These are phyloP conservation scores for Syngnathoides biaculeatus DNA, from an alignment of 2,113 vertebrate species.

Conservation along the genomic window DNA sequence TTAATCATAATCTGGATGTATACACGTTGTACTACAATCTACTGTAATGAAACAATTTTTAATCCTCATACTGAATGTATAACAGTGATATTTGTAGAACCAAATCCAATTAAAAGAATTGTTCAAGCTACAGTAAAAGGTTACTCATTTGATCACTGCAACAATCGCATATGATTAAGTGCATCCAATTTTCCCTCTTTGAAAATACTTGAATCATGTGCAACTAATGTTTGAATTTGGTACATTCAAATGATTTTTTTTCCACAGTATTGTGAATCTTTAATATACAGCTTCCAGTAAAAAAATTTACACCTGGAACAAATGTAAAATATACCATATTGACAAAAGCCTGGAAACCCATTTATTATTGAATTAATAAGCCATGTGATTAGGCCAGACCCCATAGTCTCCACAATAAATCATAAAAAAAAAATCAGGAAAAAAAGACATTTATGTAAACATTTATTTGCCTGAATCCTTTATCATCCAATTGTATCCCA, in stretches of 20 bases:
- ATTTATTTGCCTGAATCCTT: neutral
- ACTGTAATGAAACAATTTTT: neutral
- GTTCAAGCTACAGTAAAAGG: too few relatives aligned
- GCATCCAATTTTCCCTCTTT: too few relatives aligned
- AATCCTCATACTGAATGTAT: neutral
- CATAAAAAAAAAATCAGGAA: too few relatives aligned
- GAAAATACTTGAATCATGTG: too few relatives aligned
- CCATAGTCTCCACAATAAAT: neutral
- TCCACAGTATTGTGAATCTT: too few relatives aligned
- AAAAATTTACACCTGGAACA: neutral
- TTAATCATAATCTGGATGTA: neutral
- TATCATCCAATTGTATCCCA: neutral
- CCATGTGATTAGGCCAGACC: neutral
- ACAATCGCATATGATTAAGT: too few relatives aligned
- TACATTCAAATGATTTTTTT: too few relatives aligned
- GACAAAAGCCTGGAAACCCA: too few relatives aligned
- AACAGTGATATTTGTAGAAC: neutral
- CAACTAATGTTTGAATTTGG: too few relatives aligned
- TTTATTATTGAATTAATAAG: neutral
- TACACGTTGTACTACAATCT: neutral
- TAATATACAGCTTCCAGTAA: neutral
- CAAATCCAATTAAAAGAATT: neutral
- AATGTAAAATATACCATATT: neutral
- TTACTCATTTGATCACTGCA: too few relatives aligned
- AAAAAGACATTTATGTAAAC: neutral